Base-by-base conservation (phyloP, 1,140 invertebrate species). In the Anagrus nilaparvatae region DNA sequence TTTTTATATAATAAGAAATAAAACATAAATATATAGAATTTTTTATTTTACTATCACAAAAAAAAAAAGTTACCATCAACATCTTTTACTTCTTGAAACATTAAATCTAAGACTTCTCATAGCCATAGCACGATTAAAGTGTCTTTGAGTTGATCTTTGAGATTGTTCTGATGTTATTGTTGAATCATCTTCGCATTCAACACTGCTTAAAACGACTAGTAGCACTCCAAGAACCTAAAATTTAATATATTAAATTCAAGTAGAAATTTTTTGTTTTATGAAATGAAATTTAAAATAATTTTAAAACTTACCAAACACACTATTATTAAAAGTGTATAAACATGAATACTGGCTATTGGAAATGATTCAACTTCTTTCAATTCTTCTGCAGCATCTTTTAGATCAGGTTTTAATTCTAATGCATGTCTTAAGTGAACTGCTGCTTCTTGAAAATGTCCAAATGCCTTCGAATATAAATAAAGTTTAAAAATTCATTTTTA, bases 321-420 rank as follows among this genome's bases (percentile, higher is more conserved):
- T 49, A 91, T 89, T 55, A 90, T 89, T 48, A 89, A 75, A 28
- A 89, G 67, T 13, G 87, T 90, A 61, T 88, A 88, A 37, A 82
- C 72, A 53, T 87, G 82, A 50, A 85, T 76, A 12, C 80, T 77
- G 17, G 79, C 75, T 45, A 78, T 73, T 12, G 83, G 81, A 52
- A 81, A 71, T 49, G 77, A 75, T 54, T 86, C 82, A 51, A 86
- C 78, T 50, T 89, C 86, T 56, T 77, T 76, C n/a, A 90, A 68
- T 35, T 84, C 79, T 25, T 75, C 72, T 40, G 80, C 62, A 13
- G 86, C 86, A 44, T 84, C 84, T 53, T 82, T 76, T 59, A 87
- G 86, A 48, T 84, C 83, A 23, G 87, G 86, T 61, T 86, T 78
- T 41, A 90, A 63, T 56, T 88, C 83, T 21, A 90, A 61, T 12